phyloP scores from a whole-genome alignment of 2,888 invertebrate species.

The Mamestra brassicae region DNA sequence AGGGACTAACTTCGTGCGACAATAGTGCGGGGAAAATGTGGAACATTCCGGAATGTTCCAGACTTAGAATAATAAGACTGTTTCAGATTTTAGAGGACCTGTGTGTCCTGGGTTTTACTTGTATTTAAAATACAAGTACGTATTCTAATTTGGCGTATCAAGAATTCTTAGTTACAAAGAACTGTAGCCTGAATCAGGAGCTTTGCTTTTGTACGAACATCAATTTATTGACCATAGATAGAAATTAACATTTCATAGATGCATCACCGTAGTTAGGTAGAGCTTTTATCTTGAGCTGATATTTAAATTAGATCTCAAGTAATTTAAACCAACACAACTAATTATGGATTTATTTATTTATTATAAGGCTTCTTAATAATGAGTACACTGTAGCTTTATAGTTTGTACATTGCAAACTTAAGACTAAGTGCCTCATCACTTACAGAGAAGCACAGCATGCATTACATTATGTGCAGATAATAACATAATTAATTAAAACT shows the following conservation, averaged over 20 bases:
- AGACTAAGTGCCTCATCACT: too few relatives aligned
- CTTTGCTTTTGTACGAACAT: neutral
- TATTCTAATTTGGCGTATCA: neutral
- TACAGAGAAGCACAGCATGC: too few relatives aligned
- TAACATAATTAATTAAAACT: too few relatives aligned
- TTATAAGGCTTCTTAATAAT: too few relatives aligned
- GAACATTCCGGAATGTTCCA: neutral
- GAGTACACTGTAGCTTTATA: too few relatives aligned
- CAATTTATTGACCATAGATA: neutral
- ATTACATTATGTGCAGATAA: too few relatives aligned
- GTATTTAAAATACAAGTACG: neutral
- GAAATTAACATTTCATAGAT: neutral
- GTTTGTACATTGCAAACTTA: too few relatives aligned
- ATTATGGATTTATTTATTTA: too few relatives aligned
- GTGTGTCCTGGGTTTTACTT: neutral
- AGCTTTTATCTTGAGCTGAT: too few relatives aligned
- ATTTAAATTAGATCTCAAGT: too few relatives aligned
- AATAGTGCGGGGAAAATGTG: slow-evolving; percentile 8
- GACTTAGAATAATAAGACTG: neutral
- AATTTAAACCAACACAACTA: too few relatives aligned
- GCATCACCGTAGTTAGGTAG: neutral
- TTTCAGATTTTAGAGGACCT: slow-evolving; percentile 31
- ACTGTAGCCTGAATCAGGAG: neutral
- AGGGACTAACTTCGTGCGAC: slow-evolving; percentile 35
- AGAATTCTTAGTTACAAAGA: neutral